These are phyloP conservation scores for Eucera pruinosa DNA, from an alignment of 2,888 invertebrate species.

Conservation along the genomic window DNA sequence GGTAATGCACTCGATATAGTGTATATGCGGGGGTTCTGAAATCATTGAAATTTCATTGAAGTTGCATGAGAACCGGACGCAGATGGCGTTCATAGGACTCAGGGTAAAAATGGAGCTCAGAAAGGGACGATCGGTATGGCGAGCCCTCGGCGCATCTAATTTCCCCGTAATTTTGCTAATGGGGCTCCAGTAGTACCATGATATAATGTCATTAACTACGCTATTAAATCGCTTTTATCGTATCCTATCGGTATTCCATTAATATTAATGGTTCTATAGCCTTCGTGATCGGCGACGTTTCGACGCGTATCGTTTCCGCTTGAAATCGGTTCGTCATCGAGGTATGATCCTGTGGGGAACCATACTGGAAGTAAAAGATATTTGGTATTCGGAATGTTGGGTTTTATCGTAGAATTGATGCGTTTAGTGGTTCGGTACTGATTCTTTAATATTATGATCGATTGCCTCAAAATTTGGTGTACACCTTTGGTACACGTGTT, in stretches of 20 bases:
- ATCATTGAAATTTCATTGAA: conserved; percentile 23
- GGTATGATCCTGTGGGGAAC: not conserved
- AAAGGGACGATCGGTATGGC: conserved; percentile 13
- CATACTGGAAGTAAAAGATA: not conserved
- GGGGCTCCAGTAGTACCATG: conserved; percentile 70
- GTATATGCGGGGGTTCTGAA: not conserved
- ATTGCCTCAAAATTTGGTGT: too few species aligned
- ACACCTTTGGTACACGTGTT: too few species aligned
- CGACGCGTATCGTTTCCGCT: conserved; percentile 21
- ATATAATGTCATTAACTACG: conserved; percentile 72
- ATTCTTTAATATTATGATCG: too few species aligned
- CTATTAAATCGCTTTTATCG: conserved; percentile 70
- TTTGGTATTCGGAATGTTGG: too few species aligned
- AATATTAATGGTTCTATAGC: conserved; percentile 63
- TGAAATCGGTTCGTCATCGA: conserved; percentile 7
- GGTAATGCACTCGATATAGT: not conserved
- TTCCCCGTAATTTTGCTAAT: conserved; percentile 75
- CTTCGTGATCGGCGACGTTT: conserved; percentile 51
- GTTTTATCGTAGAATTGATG: too few species aligned
- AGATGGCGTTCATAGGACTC: not conserved
- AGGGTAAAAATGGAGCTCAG: conserved; percentile 35
- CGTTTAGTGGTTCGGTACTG: too few species aligned
- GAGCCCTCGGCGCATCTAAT: conserved; percentile 49
- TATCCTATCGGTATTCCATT: conserved; percentile 66
- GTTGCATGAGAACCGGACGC: not conserved